Conservation (phyloP, 1,140 invertebrate species). For the Pygmarrhopalites habei region DNA sequence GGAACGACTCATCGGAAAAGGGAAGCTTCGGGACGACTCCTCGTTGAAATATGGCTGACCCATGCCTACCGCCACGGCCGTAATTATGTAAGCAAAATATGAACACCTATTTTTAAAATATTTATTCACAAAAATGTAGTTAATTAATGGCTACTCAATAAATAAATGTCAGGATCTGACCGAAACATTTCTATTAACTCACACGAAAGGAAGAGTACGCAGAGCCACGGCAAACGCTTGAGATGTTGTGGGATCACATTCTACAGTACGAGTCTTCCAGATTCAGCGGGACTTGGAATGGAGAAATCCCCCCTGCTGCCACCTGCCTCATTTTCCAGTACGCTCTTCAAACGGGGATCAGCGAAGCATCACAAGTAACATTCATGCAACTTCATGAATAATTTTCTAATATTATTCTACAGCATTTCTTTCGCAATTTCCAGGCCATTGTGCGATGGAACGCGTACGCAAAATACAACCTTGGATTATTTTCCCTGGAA, state of each 20-base stretch:
- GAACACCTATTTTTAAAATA: too few species aligned
- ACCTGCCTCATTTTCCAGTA: conserved; percentile 34
- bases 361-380: conserved; percentile 28
- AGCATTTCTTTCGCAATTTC: too few species aligned
- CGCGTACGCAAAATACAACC: conserved; percentile 25
- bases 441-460: conserved; percentile 33
- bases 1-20: conserved; percentile 19
- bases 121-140: too few species aligned
- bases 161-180: too few species aligned
- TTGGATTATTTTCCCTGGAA: conserved; percentile 11
- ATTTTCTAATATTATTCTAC: conserved; percentile 10
- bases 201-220: conserved; percentile 21
- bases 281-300: conserved; percentile 17
- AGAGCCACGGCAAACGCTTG: conserved; percentile 26
- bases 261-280: conserved; percentile 17
- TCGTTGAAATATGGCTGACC: conserved; percentile 29
- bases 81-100: conserved; percentile 28
- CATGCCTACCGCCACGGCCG: conserved; percentile 31
- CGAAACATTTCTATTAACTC: too few species aligned
- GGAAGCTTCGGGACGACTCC: conserved; percentile 20
- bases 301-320: conserved; percentile 28
- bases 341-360: conserved; percentile 33
- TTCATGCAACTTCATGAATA: not conserved
- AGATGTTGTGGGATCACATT: conserved; percentile 30
- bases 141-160: too few species aligned